Evolutionary conservation across 2,888 invertebrate genomes (phyloP), one percentile per base, ranked within the genome.

Genomic region (Nymphalis c-album): DNA sequence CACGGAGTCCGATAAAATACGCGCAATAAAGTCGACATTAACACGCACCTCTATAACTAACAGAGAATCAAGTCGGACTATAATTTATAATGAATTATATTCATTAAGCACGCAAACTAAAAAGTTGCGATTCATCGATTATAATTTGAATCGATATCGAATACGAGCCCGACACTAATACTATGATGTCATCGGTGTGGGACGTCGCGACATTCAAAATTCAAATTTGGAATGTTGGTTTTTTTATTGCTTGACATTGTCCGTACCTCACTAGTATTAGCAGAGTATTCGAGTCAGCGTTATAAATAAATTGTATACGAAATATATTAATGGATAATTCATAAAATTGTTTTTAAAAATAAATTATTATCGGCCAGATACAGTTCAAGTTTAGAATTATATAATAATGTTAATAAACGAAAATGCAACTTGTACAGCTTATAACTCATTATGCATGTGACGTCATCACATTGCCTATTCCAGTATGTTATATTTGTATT

Each of bases 11-110:
- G 22, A 18, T 46, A 47, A 66, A 22, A 26, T 66, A 65, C 46
- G 59, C 46, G n/a, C 58, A 65, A 79, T 78, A 81, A 74, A 70
- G 76, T 76, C 77, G 78, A 77, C 69, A 73, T 73, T 79, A 83
- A 83, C 86, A 86, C 85, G 85, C 85, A 84, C 73, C 76, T 77
- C 83, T 78, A 87, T 90, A 90, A 90, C 88, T 85, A 86, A 85
- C 82, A 80, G 78, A 81, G 81, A 88, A 87, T 84, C 86, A 86
- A 87, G 87, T 86, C 85, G 85, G 83, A 84, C 77, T 81, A 88
- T 89, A 86, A 86, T 80, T 88, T 86, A 86, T 77, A 75, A 82
- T 88, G 87, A 91, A 80, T 87, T 84, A 87, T 90, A 83, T 79
- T 81, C 80, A 80, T 85, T 85, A 79, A 82, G 80, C 90, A 90